Evolutionary conservation across 2,888 invertebrate species (phyloP).

Genomic region (Phragmatobia fuliginosa): DNA sequence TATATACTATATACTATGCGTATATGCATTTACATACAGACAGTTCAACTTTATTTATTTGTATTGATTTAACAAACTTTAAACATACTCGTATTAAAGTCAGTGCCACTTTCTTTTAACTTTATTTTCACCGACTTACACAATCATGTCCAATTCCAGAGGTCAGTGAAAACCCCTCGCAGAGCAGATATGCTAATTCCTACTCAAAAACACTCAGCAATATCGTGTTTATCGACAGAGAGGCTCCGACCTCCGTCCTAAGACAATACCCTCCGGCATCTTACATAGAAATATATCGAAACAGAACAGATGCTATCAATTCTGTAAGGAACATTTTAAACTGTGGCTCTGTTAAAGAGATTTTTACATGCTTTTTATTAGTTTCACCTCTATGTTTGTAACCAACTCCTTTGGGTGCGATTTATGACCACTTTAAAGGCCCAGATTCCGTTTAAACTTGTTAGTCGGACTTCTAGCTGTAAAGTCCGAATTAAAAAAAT

Average conservation of each 20-base stretch:
- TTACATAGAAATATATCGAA: not conserved
- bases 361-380: too few species aligned
- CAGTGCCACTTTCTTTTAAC: not conserved
- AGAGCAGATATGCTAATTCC: not conserved
- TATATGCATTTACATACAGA: too few species aligned
- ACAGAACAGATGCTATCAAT: not conserved
- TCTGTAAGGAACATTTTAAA: not conserved
- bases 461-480: too few species aligned
- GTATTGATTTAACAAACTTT: not conserved
- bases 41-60: too few species aligned
- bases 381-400: too few species aligned
- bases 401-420: too few species aligned
- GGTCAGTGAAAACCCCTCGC: not conserved
- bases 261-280: constrained; percentile 13
- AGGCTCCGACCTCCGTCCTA: not conserved
- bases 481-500: too few species aligned
- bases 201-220: not conserved
- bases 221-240: not conserved
- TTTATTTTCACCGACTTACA: not conserved
- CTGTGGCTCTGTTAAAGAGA: not conserved
- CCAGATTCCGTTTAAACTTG: too few species aligned
- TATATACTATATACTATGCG: too few species aligned
- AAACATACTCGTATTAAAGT: not conserved
- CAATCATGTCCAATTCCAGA: not conserved
- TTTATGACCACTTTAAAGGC: too few species aligned